Percentiles rank a stretch among this genome's conserved stretches.
These are phyloP conservation scores for Malthinus flaveolus DNA, from an alignment of 2,888 invertebrate species.

Conservation along the genomic window DNA sequence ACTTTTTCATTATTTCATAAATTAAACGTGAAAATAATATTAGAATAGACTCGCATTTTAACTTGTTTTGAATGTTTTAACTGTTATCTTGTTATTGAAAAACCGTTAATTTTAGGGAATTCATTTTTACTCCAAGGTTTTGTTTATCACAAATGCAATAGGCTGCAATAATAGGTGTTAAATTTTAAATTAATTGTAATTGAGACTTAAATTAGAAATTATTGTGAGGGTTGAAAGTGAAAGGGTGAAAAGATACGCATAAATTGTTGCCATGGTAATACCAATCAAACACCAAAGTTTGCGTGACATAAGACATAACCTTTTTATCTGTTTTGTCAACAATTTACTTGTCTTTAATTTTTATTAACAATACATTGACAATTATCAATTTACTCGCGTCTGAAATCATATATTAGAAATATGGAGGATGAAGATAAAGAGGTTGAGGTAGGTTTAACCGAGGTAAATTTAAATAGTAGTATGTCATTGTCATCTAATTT, in stretches of 20 bases:
- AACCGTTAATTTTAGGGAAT: neutral
- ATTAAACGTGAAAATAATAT: too few species aligned
- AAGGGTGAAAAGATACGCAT: too few species aligned
- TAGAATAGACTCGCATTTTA: too few species aligned
- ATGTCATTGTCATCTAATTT: too few species aligned
- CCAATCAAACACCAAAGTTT: neutral
- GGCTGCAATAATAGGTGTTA: too few species aligned
- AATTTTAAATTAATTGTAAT: too few species aligned
- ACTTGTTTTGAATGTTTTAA: too few species aligned
- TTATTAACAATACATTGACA: neutral
- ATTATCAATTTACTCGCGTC: neutral
- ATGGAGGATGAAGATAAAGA: slow-evolving; percentile 1
- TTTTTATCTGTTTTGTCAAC: neutral
- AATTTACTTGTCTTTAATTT: slow-evolving; percentile 2
- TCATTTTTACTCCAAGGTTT: neutral
- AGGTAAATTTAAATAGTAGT: neutral
- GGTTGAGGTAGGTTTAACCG: neutral
- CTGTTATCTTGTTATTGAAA: too few species aligned
- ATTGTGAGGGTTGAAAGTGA: too few species aligned
- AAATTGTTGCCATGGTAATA: slow-evolving; percentile 1
- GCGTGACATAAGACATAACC: neutral
- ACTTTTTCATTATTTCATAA: too few species aligned
- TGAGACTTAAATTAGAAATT: too few species aligned
- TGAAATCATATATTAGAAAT: neutral
- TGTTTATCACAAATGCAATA: too few species aligned